Evolutionary conservation across 2,113 vertebrate genomes (phyloP).

Genomic region (Orthonyx spaldingii): DNA sequence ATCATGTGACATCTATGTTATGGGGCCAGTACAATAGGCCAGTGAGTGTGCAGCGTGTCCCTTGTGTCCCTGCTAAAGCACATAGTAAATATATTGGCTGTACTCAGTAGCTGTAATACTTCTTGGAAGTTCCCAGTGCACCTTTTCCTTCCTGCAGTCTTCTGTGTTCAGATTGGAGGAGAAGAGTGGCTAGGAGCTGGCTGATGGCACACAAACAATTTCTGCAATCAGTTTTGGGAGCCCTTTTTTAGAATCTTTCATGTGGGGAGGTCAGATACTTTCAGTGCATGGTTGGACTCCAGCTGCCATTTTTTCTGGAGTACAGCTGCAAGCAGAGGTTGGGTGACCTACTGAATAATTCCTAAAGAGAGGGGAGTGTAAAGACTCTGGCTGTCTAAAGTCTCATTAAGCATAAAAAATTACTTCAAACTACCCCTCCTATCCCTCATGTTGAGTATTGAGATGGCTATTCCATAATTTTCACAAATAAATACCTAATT

Average conservation of each 20-base stretch:
- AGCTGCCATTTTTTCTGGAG: neutral
- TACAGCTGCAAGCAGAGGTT: neutral
- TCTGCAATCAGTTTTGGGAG: neutral
- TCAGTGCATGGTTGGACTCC: neutral
- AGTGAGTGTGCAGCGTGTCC: neutral
- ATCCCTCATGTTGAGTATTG: neutral
- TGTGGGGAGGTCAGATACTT: neutral
- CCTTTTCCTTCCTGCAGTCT: neutral
- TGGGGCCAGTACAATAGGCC: neutral
- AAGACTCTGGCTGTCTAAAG: neutral
- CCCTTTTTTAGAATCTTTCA: neutral
- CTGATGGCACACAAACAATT: neutral
- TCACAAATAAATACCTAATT: neutral
- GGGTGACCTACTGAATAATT: neutral
- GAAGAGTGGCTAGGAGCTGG: neutral
- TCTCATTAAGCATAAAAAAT: neutral
- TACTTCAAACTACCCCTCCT: neutral
- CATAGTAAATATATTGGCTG: neutral
- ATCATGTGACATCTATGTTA: neutral
- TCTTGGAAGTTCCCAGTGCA: neutral
- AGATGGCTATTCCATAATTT: neutral
- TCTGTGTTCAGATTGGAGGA: neutral
- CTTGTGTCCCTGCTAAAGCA: neutral
- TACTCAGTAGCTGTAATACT: neutral
- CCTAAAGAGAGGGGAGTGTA: neutral